Evolutionary conservation across 2,888 invertebrate genomes (phyloP).

Genomic region (Fabriciana adippe): DNA sequence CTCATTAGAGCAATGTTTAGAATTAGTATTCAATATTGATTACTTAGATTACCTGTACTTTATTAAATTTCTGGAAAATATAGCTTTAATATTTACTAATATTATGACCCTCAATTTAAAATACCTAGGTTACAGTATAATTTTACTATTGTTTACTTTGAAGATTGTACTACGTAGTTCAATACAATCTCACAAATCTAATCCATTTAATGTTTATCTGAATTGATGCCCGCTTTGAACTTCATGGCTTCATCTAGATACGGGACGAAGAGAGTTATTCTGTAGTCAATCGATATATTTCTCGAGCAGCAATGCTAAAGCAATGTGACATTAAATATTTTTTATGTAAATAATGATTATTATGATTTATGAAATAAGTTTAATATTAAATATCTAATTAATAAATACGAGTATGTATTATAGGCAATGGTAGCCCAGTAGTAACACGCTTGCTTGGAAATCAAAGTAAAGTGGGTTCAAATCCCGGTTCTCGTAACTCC

Average conservation of each 20-base stretch:
- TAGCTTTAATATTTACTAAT: no score
- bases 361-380: no score
- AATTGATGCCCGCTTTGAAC: constrained; percentile 60
- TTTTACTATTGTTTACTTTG: neutral
- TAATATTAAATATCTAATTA: no score
- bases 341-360: no score
- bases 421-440: no score
- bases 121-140: neutral
- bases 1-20: constrained; percentile 18
- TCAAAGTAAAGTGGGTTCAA: no score
- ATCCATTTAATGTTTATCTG: constrained; percentile 43
- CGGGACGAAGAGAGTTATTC: constrained; percentile 45
- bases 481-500: no score
- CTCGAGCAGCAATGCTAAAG: neutral
- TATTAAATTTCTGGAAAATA: neutral
- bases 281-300: constrained; percentile 18
- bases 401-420: no score
- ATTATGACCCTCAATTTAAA: no score
- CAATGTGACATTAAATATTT: neutral
- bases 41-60: neutral
- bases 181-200: constrained; percentile 17
- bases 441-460: no score
- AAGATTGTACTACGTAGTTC: neutral
- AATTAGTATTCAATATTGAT: constrained; percentile 6
- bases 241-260: constrained; percentile 50